Base-by-base conservation (phyloP, 1,140 invertebrate genomes). In the Trichonephila clavata region DNA sequence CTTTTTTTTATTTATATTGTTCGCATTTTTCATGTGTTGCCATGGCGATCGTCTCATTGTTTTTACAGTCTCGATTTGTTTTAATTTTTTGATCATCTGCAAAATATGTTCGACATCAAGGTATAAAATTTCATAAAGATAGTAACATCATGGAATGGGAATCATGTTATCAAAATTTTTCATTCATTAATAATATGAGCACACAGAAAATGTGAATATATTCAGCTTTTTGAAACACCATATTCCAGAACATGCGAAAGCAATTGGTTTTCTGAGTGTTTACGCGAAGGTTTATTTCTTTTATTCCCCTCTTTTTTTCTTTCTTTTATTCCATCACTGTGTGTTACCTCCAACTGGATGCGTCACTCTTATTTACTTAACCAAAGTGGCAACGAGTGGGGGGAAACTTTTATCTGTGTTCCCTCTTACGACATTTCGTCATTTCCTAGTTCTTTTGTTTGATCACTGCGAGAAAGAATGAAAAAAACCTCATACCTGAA, bases 361-460 rank as follows among this genome's bases (percentile, higher is more conserved):
- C 83, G 83, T 60, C 83, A 84, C 16, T 27, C 21, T n/a, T 84
- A 32, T 84, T 84, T 84, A 50, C 83, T 60, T 84, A 84, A 59
- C 83, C 50, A 60, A 84, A 84, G 57, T 18, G 21, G 83, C 50
- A 39, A 27, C 16, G 27, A 32, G 71, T 77, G 27, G 65, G 71
- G 27, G 71, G 71, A 27, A 39, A 77, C 71, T 77, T n/a, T n/a
- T 77, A 77, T 77, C 71, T 59, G n/a, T 32, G 14, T 16, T 84
- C 27, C 39, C 80, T 83, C 32, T 84, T 84, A 60, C 83, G 50
- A 84, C 83, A 84, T 43, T 43, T 84, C 57, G 81, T 50, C 81
- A 60, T 84, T 84, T 84, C 83, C 83, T 60, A 60, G 83, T 84
- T 60, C 18, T 24, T 84, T 84, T 84, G 57, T 84, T 84, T 84